A percentile compares a stretch with the other conserved stretches of the same genome.
phyloP scores from a whole-genome alignment of 2,888 invertebrate genomes.

The Ochlodes sylvanus region DNA sequence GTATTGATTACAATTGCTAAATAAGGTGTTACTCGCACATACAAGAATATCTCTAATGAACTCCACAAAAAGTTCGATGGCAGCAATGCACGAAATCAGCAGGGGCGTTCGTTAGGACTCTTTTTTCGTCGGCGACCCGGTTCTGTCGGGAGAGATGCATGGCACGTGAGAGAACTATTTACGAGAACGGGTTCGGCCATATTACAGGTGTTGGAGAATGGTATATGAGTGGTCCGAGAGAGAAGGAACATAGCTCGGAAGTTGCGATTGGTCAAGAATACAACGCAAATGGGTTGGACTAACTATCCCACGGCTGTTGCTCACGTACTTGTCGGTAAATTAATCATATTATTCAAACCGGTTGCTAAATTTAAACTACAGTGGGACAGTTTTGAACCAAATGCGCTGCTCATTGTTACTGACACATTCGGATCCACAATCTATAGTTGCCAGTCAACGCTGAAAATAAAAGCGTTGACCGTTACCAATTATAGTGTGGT shows the following conservation, averaged over 20 bases:
- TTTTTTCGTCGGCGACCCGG: background rate
- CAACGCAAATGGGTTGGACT: no score
- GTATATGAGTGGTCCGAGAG: background rate
- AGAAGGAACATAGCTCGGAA: background rate
- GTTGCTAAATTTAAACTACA: background rate
- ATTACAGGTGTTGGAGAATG: conserved; percentile 1
- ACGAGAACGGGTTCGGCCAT: background rate
- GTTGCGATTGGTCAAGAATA: background rate
- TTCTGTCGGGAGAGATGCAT: background rate
- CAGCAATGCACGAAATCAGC: background rate
- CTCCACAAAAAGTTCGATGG: no score
- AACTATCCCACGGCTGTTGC: background rate
- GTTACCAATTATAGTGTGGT: no score
- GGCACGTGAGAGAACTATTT: conserved; percentile 1
- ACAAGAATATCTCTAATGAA: no score
- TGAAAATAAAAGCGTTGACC: no score
- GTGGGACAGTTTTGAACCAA: no score
- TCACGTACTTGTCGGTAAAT: background rate
- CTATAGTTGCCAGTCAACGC: no score
- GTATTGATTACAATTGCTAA: no score
- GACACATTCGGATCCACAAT: no score
- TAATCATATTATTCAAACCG: background rate
- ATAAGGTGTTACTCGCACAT: no score
- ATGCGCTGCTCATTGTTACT: no score
- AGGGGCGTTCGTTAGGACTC: background rate